A percentile compares a stretch with the other conserved stretches of the same genome.
Conservation (phyloP, 2,797 vertebrate genomes). For the Hemibagrus guttatus region DNA sequence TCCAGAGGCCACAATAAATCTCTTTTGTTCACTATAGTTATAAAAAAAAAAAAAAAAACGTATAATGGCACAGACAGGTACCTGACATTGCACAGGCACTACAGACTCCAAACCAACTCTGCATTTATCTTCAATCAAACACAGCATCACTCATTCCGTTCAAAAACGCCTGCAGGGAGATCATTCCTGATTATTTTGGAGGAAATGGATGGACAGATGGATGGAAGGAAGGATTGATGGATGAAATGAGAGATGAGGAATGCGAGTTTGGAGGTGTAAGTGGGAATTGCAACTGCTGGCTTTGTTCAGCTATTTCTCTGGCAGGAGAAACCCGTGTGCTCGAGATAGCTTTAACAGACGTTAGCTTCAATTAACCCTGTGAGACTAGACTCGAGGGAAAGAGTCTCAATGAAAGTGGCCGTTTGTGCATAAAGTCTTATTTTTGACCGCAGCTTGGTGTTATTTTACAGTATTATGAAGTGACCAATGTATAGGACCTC, state of each 20-base stretch:
- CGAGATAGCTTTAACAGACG: slow-evolving; percentile 54
- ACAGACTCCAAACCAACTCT: neutral
- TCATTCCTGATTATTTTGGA: slow-evolving; percentile 22
- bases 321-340: slow-evolving; percentile 22
- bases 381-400: slow-evolving; percentile 4
- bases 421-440: neutral
- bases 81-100: neutral
- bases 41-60: neutral
- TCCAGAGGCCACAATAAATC: slow-evolving; percentile 17
- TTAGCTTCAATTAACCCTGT: slow-evolving; percentile 26
- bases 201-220: slow-evolving; percentile 9
- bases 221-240: slow-evolving; percentile 26
- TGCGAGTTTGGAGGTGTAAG: slow-evolving; percentile 42
- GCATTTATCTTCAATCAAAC: slow-evolving; percentile 5
- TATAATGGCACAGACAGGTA: neutral
- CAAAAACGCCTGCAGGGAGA: slow-evolving; percentile 10
- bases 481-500: neutral
- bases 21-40: neutral
- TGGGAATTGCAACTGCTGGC: slow-evolving; percentile 39
- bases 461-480: neutral
- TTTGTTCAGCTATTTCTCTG: slow-evolving; percentile 33
- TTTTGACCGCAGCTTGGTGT: neutral
- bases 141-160: slow-evolving; percentile 7
- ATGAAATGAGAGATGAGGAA: slow-evolving; percentile 47
- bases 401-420: neutral